These are phyloP conservation scores for Epinephelus cyanopodus DNA, from an alignment of 2,113 vertebrate genomes.

Conservation along the genomic window DNA sequence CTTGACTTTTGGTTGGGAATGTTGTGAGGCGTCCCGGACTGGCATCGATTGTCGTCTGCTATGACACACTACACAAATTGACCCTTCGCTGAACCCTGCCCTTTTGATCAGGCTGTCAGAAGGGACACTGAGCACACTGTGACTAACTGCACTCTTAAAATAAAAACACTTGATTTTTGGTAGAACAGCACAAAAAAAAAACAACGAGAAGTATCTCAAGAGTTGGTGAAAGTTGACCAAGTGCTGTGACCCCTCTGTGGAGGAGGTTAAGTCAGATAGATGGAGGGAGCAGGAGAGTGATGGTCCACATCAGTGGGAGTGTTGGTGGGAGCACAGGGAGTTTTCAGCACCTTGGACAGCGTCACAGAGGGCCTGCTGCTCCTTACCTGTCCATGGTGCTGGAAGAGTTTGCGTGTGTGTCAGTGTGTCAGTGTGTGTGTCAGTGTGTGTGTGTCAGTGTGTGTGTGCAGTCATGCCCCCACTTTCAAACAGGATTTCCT, in stretches of 20 bases:
- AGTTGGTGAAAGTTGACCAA: neutral
- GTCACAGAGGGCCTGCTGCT: neutral
- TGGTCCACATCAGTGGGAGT: conserved; percentile 3
- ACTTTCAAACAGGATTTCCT: conserved; percentile 19
- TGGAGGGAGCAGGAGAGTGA: conserved; percentile 23
- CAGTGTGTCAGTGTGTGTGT: neutral
- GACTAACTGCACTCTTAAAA: no score
- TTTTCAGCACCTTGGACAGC: conserved; percentile 56
- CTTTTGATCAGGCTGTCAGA: no score
- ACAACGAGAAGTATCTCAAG: neutral
- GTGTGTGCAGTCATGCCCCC: neutral
- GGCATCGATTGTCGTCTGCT: no score
- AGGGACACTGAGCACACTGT: no score
- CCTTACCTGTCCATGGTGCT: conserved; percentile 58
- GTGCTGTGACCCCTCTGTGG: neutral
- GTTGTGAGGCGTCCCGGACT: no score
- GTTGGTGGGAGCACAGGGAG: neutral
- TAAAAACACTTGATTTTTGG: no score
- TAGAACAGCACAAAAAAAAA: neutral
- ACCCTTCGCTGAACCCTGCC: no score
- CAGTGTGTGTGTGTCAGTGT: neutral
- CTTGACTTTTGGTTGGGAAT: no score
- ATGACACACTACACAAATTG: no score
- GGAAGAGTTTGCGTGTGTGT: conserved; percentile 21
- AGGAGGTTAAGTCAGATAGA: conserved; percentile 37